These are phyloP conservation scores for Heliothis peltigera DNA, from an alignment of 2,888 invertebrate genomes.

Conservation along the genomic window DNA sequence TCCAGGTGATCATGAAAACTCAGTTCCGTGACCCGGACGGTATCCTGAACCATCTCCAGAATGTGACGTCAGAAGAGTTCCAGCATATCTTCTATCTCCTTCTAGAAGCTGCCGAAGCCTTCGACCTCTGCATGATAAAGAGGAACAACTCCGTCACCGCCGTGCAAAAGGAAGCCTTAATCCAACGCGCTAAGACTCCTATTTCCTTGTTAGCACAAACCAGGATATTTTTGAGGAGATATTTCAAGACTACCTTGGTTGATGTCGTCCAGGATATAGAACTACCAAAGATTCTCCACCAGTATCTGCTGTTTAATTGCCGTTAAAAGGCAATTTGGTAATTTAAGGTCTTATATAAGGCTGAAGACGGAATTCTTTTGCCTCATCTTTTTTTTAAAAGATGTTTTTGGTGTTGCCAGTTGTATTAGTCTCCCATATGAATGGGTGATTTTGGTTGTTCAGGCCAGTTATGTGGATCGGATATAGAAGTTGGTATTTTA, in stretches of 20 bases:
- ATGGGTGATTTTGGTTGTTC: constrained; percentile 45
- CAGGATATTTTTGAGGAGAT: constrained; percentile 90
- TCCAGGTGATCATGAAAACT: constrained; percentile 94
- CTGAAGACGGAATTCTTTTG: constrained; percentile 61
- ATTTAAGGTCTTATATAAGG: constrained; percentile 61
- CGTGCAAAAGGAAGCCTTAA: constrained; percentile 91
- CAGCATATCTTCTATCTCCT: constrained; percentile 91
- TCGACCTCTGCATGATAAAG: constrained; percentile 94
- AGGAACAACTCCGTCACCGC: constrained; percentile 92
- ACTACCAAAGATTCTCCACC: constrained; percentile 91
- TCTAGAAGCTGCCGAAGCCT: constrained; percentile 93
- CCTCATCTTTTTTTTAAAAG: constrained; percentile 49
- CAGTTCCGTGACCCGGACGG: constrained; percentile 96
- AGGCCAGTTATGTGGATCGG: constrained; percentile 2
- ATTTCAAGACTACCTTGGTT: constrained; percentile 90
- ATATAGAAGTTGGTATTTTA: constrained; percentile 4
- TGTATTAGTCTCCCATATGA: constrained; percentile 39
- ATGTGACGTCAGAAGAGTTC: constrained; percentile 86
- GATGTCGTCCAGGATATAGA: constrained; percentile 90
- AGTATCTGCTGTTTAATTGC: constrained; percentile 92
- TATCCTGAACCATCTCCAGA: constrained; percentile 94
- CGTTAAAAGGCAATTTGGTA: constrained; percentile 75
- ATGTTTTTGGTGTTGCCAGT: constrained; percentile 62
- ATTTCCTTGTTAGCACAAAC: constrained; percentile 92
- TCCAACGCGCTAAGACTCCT: constrained; percentile 92